A percentile compares a stretch with the other conserved stretches of the same genome.
Evolutionary conservation across 1,140 invertebrate genomes (phyloP).

Genomic region (Ridgeia piscesae): DNA sequence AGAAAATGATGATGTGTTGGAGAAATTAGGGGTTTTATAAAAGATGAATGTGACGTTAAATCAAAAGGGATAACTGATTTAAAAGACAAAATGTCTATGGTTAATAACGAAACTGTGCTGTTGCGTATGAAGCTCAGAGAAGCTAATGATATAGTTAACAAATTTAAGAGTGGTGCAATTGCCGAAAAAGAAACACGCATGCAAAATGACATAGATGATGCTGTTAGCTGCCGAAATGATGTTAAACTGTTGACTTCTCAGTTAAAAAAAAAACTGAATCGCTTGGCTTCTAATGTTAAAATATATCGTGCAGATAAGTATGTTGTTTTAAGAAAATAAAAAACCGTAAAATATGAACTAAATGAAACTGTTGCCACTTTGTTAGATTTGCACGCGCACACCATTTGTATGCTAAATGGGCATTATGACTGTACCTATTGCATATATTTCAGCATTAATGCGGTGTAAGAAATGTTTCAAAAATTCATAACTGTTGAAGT

Average conservation of each 20-base stretch:
- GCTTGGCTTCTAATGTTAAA: neutral
- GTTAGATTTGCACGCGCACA: neutral
- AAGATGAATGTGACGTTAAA: slow-evolving; percentile 11
- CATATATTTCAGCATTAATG: too few species aligned
- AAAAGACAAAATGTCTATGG: slow-evolving; percentile 7
- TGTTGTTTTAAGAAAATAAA: slow-evolving; percentile 9
- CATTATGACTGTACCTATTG: too few species aligned
- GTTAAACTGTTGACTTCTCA: slow-evolving; percentile 1
- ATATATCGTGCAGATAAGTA: neutral
- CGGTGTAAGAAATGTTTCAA: too few species aligned
- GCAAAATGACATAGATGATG: neutral
- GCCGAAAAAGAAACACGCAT: neutral
- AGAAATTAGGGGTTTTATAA: neutral
- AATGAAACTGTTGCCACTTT: slow-evolving; percentile 10
- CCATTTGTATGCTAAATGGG: too few species aligned
- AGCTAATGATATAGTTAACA: neutral
- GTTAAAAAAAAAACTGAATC: slow-evolving; percentile 2
- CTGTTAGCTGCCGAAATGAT: slow-evolving; percentile 11
- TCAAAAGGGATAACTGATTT: slow-evolving; percentile 11
- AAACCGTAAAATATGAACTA: neutral
- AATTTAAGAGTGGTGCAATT: neutral
- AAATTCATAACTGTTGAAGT: too few species aligned
- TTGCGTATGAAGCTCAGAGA: neutral
- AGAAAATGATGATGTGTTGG: neutral
- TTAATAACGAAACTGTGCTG: neutral